Percentiles rank a stretch among this genome's conserved stretches.
Conservation (phyloP, 1,140 invertebrate species). For the Centruroides sculpturatus region DNA sequence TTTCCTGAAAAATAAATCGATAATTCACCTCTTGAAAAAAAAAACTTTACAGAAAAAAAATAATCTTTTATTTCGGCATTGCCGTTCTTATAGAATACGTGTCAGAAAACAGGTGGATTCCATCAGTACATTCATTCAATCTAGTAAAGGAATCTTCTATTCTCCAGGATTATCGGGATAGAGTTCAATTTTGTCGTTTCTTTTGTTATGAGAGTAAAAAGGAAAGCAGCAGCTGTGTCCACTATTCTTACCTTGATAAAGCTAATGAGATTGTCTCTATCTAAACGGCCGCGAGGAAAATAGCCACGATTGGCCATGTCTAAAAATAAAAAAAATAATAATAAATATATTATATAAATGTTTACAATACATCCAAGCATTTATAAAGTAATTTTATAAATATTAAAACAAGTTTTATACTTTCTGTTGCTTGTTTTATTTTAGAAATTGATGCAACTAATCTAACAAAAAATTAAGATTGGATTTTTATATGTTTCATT, state of each 20-base stretch:
- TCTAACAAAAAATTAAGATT: no score
- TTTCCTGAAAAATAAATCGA: constrained; percentile 25
- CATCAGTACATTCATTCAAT: no score
- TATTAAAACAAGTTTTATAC: no score
- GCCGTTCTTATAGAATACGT: not conserved
- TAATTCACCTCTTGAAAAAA: not conserved
- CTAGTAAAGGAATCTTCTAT: no score
- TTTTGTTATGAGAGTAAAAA: not conserved
- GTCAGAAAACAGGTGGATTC: not conserved
- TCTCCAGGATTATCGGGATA: no score
- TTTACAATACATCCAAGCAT: no score
- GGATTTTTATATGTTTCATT: no score
- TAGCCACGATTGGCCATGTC: constrained; percentile 20
- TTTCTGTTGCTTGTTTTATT: no score
- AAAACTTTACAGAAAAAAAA: not conserved
- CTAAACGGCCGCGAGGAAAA: constrained; percentile 34
- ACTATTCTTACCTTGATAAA: constrained; percentile 30
- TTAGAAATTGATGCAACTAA: no score
- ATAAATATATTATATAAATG: no score
- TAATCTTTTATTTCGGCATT: not conserved
- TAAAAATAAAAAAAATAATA: not conserved
- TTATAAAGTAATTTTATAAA: no score
- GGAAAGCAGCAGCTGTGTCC: not conserved
- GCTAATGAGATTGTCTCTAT: constrained; percentile 32
- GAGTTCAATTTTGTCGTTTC: not conserved